Evolutionary conservation across 2,113 vertebrate species (phyloP).

Genomic region (Theristicus caerulescens): DNA sequence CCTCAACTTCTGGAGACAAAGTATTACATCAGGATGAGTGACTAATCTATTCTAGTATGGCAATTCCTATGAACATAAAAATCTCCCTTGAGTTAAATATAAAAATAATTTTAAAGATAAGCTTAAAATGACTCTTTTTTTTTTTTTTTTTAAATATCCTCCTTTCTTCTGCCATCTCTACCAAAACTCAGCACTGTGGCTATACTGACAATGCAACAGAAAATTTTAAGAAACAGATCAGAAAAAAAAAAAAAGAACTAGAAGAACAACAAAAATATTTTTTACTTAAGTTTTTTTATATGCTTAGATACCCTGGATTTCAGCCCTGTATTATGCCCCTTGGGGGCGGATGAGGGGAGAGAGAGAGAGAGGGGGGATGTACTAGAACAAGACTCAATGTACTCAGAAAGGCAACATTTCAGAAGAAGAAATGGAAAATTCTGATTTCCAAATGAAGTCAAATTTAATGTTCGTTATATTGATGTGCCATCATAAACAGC

Average conservation of each 20-base stretch:
- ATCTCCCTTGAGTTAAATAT: fast-evolving
- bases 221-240: not conserved
- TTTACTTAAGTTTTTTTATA: not conserved
- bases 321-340: not conserved
- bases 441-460: not conserved
- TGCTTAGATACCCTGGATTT: not conserved
- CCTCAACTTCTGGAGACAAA: not conserved
- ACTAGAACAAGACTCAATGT: not conserved
- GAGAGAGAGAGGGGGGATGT: not conserved
- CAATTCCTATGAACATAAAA: not conserved
- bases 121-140: fast-evolving
- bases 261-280: not conserved
- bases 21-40: not conserved
- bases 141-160: not conserved
- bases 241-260: not conserved
- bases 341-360: too few species aligned
- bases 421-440: not conserved
- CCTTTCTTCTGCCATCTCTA: not conserved
- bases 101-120: not conserved
- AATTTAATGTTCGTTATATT: not conserved
- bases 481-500: not conserved
- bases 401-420: not conserved
- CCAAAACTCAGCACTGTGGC: not conserved
- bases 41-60: not conserved
- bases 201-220: not conserved